These are phyloP conservation scores for Lepidotrigona ventralis DNA, from an alignment of 1,140 invertebrate species.

Conservation along the genomic window DNA sequence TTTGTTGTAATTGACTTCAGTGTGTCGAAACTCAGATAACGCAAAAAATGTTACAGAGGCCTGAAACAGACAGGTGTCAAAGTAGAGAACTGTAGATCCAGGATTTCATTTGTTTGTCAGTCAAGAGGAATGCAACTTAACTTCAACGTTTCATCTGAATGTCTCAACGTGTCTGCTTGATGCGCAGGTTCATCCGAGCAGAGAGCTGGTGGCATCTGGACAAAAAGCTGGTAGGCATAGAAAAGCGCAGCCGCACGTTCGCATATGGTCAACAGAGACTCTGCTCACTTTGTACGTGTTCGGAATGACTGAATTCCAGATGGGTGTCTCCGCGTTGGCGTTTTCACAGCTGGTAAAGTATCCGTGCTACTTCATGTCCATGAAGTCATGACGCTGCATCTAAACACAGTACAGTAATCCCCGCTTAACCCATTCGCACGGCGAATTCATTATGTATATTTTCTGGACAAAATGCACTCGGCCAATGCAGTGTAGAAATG, in stretches of 20 bases:
- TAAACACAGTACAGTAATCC: too few relatives aligned
- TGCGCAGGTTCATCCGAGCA: constrained; percentile 91
- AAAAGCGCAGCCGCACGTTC: constrained; percentile 93
- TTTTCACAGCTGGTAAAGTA: constrained; percentile 91
- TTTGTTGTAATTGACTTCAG: neutral
- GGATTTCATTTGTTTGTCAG: neutral
- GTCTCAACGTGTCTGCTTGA: neutral
- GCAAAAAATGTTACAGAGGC: neutral
- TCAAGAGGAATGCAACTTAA: too few relatives aligned
- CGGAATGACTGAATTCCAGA: constrained; percentile 94
- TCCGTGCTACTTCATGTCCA: neutral
- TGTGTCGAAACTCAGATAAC: neutral
- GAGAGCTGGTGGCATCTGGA: constrained; percentile 94
- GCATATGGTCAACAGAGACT: constrained; percentile 96
- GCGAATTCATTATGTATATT: too few relatives aligned
- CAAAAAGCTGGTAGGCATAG: constrained; percentile 90
- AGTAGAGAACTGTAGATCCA: neutral
- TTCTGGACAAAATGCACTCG: too few relatives aligned
- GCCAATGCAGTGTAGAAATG: too few relatives aligned
- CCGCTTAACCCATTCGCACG: too few relatives aligned
- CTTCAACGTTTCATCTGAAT: neutral
- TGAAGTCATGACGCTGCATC: too few relatives aligned
- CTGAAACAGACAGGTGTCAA: neutral
- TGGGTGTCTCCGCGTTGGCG: constrained; percentile 92
- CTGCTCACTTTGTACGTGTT: constrained; percentile 95